phyloP scores from a whole-genome alignment of 2,113 vertebrate genomes.

The Emydocephalus ijimae region DNA sequence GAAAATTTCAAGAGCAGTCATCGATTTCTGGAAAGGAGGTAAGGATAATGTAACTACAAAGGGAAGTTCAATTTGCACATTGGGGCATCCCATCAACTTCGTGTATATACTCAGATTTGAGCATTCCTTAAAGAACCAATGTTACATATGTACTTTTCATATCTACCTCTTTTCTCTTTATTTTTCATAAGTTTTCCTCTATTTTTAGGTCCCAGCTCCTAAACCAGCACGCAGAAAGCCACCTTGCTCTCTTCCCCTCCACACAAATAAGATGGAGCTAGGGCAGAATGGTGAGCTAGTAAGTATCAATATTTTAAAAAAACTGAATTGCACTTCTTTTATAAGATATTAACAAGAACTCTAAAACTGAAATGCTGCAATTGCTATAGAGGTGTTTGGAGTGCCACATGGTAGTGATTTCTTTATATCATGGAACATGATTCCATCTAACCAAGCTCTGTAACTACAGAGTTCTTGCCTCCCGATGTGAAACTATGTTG shows the following conservation, averaged over 20 bases:
- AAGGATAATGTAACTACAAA: conserved; percentile 44
- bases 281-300: conserved; percentile 74
- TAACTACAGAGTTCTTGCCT: not conserved
- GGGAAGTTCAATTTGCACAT: not conserved
- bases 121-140: not conserved
- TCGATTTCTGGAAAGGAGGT: conserved; percentile 70
- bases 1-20: conserved; percentile 71
- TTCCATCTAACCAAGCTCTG: not conserved
- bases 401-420: not conserved
- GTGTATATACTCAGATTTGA: not conserved
- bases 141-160: conserved; percentile 19
- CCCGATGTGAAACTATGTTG: not conserved
- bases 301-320: conserved; percentile 48
- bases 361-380: conserved; percentile 5
- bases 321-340: conserved; percentile 14
- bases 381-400: not conserved
- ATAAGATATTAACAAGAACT: not conserved
- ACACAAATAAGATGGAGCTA: conserved; percentile 63
- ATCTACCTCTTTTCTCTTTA: conserved; percentile 39
- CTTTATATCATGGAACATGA: not conserved
- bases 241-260: conserved; percentile 75
- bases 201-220: conserved; percentile 67
- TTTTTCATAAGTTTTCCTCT: conserved; percentile 47
- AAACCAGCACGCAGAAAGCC: conserved; percentile 76
- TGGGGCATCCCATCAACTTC: not conserved